Evolutionary conservation across 2,797 vertebrate genomes (phyloP).

Genomic region (Microhierax caerulescens): DNA sequence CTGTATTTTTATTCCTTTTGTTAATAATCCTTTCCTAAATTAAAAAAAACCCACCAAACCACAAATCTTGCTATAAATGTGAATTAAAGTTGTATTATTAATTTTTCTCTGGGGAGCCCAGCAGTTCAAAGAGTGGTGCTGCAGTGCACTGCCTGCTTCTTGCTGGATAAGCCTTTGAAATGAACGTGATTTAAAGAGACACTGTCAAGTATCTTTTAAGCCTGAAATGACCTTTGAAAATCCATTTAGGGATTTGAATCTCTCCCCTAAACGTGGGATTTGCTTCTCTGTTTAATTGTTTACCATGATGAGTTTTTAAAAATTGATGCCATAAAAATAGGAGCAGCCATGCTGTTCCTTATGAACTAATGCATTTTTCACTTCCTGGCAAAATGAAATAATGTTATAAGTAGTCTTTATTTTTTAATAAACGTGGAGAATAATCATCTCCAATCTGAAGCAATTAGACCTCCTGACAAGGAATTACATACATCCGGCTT

Average conservation of each 20-base stretch:
- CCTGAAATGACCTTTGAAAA: constrained; percentile 66
- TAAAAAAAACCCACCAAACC: not conserved
- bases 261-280: constrained; percentile 37
- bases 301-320: constrained; percentile 71
- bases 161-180: constrained; percentile 61
- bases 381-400: constrained; percentile 58
- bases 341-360: constrained; percentile 51
- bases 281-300: constrained; percentile 69
- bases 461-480: constrained; percentile 66
- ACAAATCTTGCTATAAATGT: constrained; percentile 63
- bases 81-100: constrained; percentile 70
- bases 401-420: constrained; percentile 57
- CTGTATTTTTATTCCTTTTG: not conserved
- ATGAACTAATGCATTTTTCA: constrained; percentile 49
- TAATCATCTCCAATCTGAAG: constrained; percentile 60
- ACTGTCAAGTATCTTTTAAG: constrained; percentile 46
- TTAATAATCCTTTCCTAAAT: constrained; percentile 35
- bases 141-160: constrained; percentile 28
- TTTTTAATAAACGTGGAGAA: constrained; percentile 63
- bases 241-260: constrained; percentile 69
- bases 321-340: constrained; percentile 60
- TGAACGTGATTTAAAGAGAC: constrained; percentile 57
- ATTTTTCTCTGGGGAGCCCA: constrained; percentile 63
- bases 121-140: constrained; percentile 41
- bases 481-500: constrained; percentile 25